Percentiles rank a stretch among this genome's conserved stretches.
Conservation (phyloP, 2,888 invertebrate genomes). For the Pandemis cinnamomeana region DNA sequence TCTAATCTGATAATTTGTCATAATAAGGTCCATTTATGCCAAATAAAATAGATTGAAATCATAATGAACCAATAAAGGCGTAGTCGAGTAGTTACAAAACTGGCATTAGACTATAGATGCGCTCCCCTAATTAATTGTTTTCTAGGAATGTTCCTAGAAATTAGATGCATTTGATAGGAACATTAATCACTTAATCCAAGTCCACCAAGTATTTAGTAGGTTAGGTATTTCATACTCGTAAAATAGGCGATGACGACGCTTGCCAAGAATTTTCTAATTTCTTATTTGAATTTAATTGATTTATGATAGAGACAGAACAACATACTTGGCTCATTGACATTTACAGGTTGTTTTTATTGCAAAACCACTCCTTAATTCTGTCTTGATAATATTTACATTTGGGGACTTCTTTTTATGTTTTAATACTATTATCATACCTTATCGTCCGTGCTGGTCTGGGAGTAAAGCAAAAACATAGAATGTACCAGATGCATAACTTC, state of each 20-base stretch:
- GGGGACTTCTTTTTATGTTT: neutral
- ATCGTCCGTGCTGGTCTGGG: too few relatives aligned
- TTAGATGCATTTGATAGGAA: too few relatives aligned
- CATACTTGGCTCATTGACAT: neutral
- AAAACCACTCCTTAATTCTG: conserved; percentile 2
- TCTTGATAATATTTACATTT: neutral
- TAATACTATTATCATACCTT: neutral
- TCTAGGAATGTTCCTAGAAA: too few relatives aligned
- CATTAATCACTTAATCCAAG: too few relatives aligned
- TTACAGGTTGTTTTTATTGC: conserved; percentile 1
- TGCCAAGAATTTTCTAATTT: conserved; percentile 15
- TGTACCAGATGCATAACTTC: too few relatives aligned
- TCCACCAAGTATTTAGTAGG: neutral
- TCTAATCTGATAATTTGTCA: conserved; percentile 1
- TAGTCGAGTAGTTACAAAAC: neutral
- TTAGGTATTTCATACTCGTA: neutral
- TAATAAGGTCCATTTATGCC: neutral
- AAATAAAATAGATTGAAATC: conserved; percentile 11
- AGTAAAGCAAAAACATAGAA: too few relatives aligned
- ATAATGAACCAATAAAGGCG: neutral
- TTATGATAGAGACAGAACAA: neutral
- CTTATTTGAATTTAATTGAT: conserved; percentile 8
- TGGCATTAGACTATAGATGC: too few relatives aligned
- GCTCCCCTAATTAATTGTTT: too few relatives aligned
- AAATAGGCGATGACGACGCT: conserved; percentile 18